A percentile compares a stretch with the other conserved stretches of the same genome.
These are phyloP conservation scores for Lymantria dispar DNA, from an alignment of 2,888 invertebrate genomes.

Conservation along the genomic window DNA sequence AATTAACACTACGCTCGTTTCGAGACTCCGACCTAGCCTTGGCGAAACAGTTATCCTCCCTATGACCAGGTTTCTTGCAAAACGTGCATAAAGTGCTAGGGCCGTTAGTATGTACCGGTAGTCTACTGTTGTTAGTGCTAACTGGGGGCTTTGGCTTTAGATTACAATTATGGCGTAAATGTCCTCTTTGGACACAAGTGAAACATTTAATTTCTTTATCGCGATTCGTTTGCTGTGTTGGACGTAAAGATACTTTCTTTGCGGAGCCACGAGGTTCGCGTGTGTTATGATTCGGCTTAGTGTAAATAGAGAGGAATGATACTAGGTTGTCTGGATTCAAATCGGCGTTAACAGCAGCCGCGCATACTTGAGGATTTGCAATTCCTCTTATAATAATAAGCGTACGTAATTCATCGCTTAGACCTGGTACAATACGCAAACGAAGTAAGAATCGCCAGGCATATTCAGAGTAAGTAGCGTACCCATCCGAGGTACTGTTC, in stretches of 20 bases:
- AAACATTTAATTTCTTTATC: not conserved
- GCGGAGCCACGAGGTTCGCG: not conserved
- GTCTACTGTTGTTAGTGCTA: too few species aligned
- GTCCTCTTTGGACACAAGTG: not conserved
- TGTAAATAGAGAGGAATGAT: slow-evolving; percentile 25
- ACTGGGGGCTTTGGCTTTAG: not conserved
- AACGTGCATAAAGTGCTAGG: not conserved
- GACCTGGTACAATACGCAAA: slow-evolving; percentile 10
- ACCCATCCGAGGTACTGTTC: slow-evolving; percentile 5
- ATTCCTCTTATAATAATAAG: slow-evolving; percentile 8
- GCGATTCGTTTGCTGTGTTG: too few species aligned
- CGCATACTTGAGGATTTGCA: slow-evolving; percentile 17
- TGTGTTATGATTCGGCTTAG: slow-evolving; percentile 19
- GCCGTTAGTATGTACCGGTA: not conserved
- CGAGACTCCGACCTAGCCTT: not conserved
- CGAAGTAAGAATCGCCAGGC: slow-evolving; percentile 7
- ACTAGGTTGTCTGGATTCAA: slow-evolving; percentile 19
- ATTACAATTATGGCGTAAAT: not conserved
- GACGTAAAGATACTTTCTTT: not conserved
- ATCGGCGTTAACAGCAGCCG: slow-evolving; percentile 28
- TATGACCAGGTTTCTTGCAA: slow-evolving; percentile 1
- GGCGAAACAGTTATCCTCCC: not conserved
- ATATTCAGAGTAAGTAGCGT: slow-evolving; percentile 32
- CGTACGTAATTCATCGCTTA: slow-evolving; percentile 25
- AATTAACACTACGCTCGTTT: not conserved